A percentile compares a stretch with the other conserved stretches of the same genome.
Conservation (phyloP, 2,888 invertebrate genomes). For the Anaspis maculata region DNA sequence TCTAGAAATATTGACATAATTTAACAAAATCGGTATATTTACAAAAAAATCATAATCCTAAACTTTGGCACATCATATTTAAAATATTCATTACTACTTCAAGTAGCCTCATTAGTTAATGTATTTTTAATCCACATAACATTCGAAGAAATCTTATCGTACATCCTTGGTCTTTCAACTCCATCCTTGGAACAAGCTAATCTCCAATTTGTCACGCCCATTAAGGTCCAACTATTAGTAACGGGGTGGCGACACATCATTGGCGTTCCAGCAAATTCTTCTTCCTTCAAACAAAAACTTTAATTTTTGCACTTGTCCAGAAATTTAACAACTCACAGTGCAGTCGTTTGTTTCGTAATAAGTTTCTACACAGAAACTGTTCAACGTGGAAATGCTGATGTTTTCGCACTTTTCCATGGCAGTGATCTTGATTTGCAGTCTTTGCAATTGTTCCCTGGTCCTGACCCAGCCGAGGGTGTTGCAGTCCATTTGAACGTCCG, state of each 20-base stretch:
- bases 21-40: too few species aligned
- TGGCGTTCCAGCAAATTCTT: slow-evolving; percentile 81
- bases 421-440: slow-evolving; percentile 67
- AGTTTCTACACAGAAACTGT: slow-evolving; percentile 76
- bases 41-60: too few species aligned
- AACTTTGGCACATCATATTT: too few species aligned
- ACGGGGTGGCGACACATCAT: slow-evolving; percentile 70
- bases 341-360: slow-evolving; percentile 73
- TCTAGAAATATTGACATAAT: too few species aligned
- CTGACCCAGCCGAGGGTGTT: slow-evolving; percentile 82
- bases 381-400: slow-evolving; percentile 73
- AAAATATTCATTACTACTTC: too few species aligned
- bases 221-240: slow-evolving; percentile 66
- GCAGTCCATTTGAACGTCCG: slow-evolving; percentile 49
- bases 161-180: slow-evolving; percentile 69
- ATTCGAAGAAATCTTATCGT: slow-evolving; percentile 74
- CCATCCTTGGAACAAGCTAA: slow-evolving; percentile 76
- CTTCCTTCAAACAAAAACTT: slow-evolving; percentile 52
- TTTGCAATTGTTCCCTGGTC: slow-evolving; percentile 72
- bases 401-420: slow-evolving; percentile 79
- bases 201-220: slow-evolving; percentile 77
- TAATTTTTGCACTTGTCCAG: background rate
- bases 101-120: slow-evolving; percentile 46
- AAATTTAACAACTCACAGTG: slow-evolving; percentile 54
- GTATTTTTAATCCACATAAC: slow-evolving; percentile 79